Evolutionary conservation across 2,113 vertebrate species (phyloP).

Genomic region (Phaethornis superciliosus): DNA sequence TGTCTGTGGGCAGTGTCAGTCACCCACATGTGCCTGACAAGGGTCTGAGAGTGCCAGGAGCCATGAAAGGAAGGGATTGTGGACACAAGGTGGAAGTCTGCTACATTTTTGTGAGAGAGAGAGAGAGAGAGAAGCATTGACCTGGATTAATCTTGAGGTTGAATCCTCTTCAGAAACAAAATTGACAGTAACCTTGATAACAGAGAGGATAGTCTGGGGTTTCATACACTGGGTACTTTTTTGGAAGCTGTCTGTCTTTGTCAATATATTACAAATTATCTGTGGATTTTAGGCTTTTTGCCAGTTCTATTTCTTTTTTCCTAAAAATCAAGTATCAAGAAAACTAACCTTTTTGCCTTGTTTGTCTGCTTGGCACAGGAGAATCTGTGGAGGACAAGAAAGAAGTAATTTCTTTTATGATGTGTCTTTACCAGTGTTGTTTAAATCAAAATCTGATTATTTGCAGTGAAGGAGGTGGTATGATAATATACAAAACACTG

Average conservation of each 20-base stretch:
- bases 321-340: not conserved
- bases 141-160: not conserved
- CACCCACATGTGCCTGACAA: not conserved
- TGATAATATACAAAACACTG: rapidly evolving
- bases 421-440: not conserved
- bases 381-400: not conserved
- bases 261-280: not conserved
- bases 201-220: not conserved
- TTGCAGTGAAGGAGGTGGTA: not conserved
- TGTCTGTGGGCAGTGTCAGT: not conserved
- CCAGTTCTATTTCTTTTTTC: not conserved
- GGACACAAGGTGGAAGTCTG: not conserved
- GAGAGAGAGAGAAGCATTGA: not conserved
- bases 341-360: not conserved
- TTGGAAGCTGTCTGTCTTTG: not conserved
- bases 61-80: not conserved
- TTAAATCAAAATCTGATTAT: not conserved
- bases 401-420: not conserved
- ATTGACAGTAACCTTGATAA: not conserved
- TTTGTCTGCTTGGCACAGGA: not conserved
- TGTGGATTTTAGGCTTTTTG: not conserved
- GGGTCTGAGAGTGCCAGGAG: not conserved
- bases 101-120: not conserved
- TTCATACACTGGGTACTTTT: not conserved
- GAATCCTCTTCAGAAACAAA: not conserved